Evolutionary conservation across 1,140 invertebrate genomes (phyloP), one percentile per base, ranked within the genome.

Genomic region (Oncopeltus fasciatus): DNA sequence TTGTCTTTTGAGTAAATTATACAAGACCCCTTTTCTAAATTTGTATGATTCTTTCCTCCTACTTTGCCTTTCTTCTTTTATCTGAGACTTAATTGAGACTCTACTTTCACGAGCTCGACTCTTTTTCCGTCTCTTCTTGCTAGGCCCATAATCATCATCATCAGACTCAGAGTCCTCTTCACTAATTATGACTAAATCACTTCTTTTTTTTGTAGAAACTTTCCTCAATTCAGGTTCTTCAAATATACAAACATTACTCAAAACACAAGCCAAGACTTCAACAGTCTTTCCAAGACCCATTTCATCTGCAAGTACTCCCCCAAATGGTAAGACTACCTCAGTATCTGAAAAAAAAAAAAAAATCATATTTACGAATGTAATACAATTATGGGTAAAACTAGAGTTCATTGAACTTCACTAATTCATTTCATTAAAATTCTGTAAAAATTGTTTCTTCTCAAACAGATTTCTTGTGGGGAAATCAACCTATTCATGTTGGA

Each of bases 201-300:
- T 60, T 57, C 67, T 61, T 20, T 70, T 59, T 56, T 62, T 61
- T 33, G 44, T 14, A 24, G 18, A 16, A 26, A 53, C 24, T 8
- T 26, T 53, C 24, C 24, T 53, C 21, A 24, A 16, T 14, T 53
- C 21, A 2, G 20, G 2, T 16, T 29, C 56, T 14, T 57, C 28
- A 64, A 26, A 68, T 51, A 27, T 29, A 20, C 26, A 59, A 12
- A 78, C 78, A 74, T 88, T 77, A 2, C 75, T 68, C 47, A 89
- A 69, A 66, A 90, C 78, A 60, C 82, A 79, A 16, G 84, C 79
- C 12, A 90, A 68, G 21, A 89, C 79, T 74, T 90, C 87, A 3
- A 90, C 81, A 0, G 88, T 90, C 75, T 90, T 90, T 1, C 88
- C 88, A 18, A 90, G 71, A 11, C 87, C 88, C 88, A 90, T 91